Conservation (phyloP, 1,140 invertebrate species). For the Bombus turneri region DNA sequence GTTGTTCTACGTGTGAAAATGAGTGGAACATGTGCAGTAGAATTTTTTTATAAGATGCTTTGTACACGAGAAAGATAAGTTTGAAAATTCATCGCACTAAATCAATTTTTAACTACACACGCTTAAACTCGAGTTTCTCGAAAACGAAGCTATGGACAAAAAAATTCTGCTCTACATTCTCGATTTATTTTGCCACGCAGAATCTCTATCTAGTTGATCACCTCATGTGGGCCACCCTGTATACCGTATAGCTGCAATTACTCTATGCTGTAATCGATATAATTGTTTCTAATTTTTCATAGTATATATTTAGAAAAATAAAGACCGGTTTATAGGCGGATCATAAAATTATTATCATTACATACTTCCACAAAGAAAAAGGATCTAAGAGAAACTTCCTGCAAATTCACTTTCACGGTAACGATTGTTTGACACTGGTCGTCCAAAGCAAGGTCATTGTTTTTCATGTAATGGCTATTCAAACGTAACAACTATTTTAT, state of each 20-base stretch:
- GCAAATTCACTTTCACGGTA: constrained; percentile 41
- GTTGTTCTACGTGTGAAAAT: no score
- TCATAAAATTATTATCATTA: constrained; percentile 37
- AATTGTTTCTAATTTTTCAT: neutral
- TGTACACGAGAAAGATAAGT: no score
- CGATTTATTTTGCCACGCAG: no score
- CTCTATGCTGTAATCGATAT: neutral
- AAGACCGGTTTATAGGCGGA: constrained; percentile 24
- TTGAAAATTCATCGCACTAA: no score
- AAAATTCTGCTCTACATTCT: no score
- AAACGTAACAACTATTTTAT: constrained; percentile 1
- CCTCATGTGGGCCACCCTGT: neutral
- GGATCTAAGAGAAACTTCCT: constrained; percentile 38
- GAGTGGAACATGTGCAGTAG: no score
- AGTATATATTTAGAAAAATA: neutral
- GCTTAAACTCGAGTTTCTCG: no score
- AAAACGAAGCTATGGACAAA: no score
- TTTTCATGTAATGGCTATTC: constrained; percentile 2
- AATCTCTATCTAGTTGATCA: no score
- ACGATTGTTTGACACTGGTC: constrained; percentile 38
- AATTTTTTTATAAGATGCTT: no score
- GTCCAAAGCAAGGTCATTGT: constrained; percentile 29
- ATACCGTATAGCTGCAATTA: neutral
- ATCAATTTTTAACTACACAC: no score
- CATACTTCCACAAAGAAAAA: neutral